Evolutionary conservation across 92 coral and sea anemone species (phyloP), one percentile per base, ranked within the genome.

Genomic region (Galaxea fascicularis): DNA sequence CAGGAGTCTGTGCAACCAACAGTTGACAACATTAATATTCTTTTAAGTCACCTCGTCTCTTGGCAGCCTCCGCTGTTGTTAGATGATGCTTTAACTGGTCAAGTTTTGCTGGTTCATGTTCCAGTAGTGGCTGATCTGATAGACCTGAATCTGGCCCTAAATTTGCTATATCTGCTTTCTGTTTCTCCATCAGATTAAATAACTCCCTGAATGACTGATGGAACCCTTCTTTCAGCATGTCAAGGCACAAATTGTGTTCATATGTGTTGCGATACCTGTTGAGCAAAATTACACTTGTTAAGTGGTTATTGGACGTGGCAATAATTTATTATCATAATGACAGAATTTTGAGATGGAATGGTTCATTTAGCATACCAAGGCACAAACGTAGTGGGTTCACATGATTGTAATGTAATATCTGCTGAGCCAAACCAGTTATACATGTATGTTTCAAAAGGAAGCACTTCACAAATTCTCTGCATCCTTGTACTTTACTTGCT

Each of bases 211-310:
- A 96, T 26, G 99, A 96, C 88, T 94, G 97, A 79, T 96, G 99
- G 76, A 90, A 96, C 29, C 99, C 99, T 65, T 96, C 99, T 81
- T 92, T 94, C 77, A 96, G 79, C 99, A 96, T 96, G 78, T 96
- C 99, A 84, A 96, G 91, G 85, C 99, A 96, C 80, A 96, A 89
- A 59, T 96, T 96, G 82, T 96, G 99, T 71, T 94, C 94, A 88
- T 96, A 96, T 31, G 93, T 83, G 74, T 96, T 96, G 60, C 99
- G 98, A 85, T 96, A 88, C 78, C 99, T 96, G 84, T 44, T 62
- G 24, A 74, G 4, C 16, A 65, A 74, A 28, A 17, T 45, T 16
- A n/a, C 17, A 41, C 1, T 4, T 39, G 4, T 15, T 17, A 27
- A 25, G 25, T n/a, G 12, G 15, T 29, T 8, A 73, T 73, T 24